These are phyloP conservation scores for Drosophila flavopinicola DNA, from an alignment of 2,888 invertebrate species.

Conservation along the genomic window DNA sequence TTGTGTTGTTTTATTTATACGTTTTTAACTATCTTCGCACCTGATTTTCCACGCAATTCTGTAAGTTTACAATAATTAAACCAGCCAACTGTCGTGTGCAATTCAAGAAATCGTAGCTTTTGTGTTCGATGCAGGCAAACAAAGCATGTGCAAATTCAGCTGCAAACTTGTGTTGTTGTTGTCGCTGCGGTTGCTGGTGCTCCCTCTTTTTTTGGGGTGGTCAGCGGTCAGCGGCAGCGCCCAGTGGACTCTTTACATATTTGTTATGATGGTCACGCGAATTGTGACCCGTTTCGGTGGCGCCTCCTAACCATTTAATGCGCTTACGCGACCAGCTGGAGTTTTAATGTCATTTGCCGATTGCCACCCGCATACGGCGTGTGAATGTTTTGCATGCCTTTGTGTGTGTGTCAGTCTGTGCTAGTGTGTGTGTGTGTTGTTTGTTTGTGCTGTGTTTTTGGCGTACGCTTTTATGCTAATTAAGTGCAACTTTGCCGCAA, in stretches of 20 bases:
- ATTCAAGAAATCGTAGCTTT: conserved; percentile 11
- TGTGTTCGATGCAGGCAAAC: conserved; percentile 37
- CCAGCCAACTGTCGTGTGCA: conserved; percentile 15
- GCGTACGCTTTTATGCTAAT: conserved; percentile 68
- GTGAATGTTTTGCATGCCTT: too few relatives aligned
- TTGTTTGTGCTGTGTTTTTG: conserved; percentile 34
- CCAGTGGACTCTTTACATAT: conserved; percentile 44
- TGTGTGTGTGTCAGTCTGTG: conserved; percentile 7
- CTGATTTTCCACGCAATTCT: conserved; percentile 58
- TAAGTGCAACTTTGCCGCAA: conserved; percentile 67
- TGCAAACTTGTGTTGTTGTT: conserved; percentile 48
- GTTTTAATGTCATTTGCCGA: conserved; percentile 18
- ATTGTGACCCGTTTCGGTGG: conserved; percentile 58
- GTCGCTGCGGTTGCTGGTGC: conserved; percentile 35
- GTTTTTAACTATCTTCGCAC: conserved; percentile 59
- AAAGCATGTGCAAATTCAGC: conserved; percentile 62
- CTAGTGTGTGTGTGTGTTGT: conserved; percentile 10
- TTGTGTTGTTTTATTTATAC: conserved; percentile 72
- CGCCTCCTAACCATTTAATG: conserved; percentile 42
- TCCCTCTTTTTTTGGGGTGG: conserved; percentile 40
- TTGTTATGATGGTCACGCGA: conserved; percentile 72
- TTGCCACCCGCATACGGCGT: conserved; percentile 48
- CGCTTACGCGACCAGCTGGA: conserved; percentile 49
- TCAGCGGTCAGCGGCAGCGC: conserved; percentile 24
- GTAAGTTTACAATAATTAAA: conserved; percentile 67